Percentiles rank a stretch among this genome's conserved stretches.
Evolutionary conservation across 2,888 invertebrate genomes (phyloP).

Genomic region (Drosophila pegasa): DNA sequence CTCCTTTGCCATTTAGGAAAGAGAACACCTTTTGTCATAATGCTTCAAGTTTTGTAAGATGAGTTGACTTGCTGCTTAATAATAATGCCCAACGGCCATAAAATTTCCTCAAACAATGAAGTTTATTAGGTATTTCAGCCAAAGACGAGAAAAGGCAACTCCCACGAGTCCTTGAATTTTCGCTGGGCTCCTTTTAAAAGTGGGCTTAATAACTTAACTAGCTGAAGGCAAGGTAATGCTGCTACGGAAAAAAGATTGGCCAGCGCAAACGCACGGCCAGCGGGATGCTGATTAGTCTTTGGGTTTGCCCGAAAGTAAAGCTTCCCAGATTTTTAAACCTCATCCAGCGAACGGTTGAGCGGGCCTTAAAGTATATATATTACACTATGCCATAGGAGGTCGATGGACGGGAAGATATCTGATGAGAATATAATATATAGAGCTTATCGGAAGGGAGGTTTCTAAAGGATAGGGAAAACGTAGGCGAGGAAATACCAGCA

Average conservation of each 20-base stretch:
- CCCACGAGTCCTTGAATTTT: conserved; percentile 18
- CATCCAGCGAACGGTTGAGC: not conserved
- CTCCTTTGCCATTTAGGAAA: conserved; percentile 4
- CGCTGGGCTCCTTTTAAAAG: conserved; percentile 22
- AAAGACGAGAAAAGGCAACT: conserved; percentile 16
- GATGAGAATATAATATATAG: too few species aligned
- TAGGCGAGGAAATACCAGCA: too few species aligned
- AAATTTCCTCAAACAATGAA: conserved; percentile 56
- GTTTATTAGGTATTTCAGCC: conserved; percentile 53
- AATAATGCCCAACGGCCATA: conserved; percentile 52
- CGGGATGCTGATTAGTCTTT: conserved; percentile 12
- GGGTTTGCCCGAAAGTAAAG: not conserved
- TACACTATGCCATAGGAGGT: not conserved
- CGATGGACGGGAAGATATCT: not conserved
- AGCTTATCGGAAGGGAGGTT: not conserved
- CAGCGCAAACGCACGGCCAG: not conserved
- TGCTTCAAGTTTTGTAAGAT: conserved; percentile 48
- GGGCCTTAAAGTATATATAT: not conserved
- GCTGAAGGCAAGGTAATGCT: conserved; percentile 3
- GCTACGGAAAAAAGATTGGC: not conserved
- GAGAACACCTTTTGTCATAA: conserved; percentile 47
- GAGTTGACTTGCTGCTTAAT: conserved; percentile 58
- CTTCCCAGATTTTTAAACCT: not conserved
- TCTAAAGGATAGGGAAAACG: too few species aligned
- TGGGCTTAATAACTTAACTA: conserved; percentile 18